Evolutionary conservation across 2,113 vertebrate species (phyloP).

Genomic region (Potamarius usumacintae): DNA sequence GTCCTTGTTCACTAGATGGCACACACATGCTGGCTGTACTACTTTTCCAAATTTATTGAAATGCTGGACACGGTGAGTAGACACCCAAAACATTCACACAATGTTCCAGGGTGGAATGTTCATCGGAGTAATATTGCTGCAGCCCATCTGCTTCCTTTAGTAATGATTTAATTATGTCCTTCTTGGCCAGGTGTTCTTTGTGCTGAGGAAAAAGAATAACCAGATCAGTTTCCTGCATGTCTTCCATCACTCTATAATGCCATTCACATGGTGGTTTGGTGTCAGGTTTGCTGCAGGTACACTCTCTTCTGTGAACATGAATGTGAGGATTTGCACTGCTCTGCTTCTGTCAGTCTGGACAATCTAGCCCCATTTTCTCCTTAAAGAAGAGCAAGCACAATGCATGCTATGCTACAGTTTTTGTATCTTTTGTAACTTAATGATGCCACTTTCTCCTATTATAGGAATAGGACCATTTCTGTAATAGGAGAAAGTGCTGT

Average conservation of each 20-base stretch:
- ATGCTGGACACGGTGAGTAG: conserved; percentile 95
- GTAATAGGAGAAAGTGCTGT: background rate
- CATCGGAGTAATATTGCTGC: background rate
- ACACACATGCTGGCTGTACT: conserved; percentile 91
- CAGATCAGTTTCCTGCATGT: conserved; percentile 97
- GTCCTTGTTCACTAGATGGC: conserved; percentile 81
- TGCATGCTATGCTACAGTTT: background rate
- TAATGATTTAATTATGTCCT: conserved; percentile 52
- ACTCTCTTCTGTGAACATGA: background rate
- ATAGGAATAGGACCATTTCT: background rate
- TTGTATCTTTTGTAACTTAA: background rate
- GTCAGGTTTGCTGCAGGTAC: conserved; percentile 94
- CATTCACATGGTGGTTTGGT: conserved; percentile 99
- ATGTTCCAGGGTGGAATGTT: background rate
- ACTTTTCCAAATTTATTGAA: conserved; percentile 97
- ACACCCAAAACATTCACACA: background rate
- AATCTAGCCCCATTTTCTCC: background rate
- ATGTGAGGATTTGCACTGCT: background rate
- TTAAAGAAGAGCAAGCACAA: no score
- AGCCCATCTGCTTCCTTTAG: background rate
- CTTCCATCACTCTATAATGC: conserved; percentile 97
- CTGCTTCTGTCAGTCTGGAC: background rate
- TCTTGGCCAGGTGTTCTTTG: conserved; percentile 87
- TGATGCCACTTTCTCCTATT: background rate
- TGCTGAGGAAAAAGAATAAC: conserved; percentile 92